Base-by-base conservation (phyloP, 2,113 vertebrate genomes). In the Pluvialis apricaria region DNA sequence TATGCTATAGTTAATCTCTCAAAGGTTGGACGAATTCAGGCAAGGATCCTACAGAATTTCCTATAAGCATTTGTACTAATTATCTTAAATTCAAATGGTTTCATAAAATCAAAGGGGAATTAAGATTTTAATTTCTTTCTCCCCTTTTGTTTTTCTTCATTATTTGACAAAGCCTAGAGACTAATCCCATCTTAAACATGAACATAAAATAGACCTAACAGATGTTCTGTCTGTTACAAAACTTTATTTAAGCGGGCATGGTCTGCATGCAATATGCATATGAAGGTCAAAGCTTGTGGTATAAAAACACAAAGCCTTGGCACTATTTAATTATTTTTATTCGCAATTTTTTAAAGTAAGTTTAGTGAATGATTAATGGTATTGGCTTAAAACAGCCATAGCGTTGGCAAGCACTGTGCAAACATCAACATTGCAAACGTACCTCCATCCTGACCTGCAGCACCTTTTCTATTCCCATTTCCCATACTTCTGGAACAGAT, bases 121-220 rank as follows among this genome's bases (percentile, higher is more conserved):
- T 92, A 91, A 86, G 49, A 78, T 91, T 96, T 96, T 93, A 95
- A 96, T 97, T 96, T 96, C 71, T 91, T 92, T 85, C 20, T 91
- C 40, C 61, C 45, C n/a, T 91, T 96, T 97, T 92, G 80, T 96
- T 96, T 97, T 95, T 85, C 68, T 92, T 91, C 88, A 60, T 96
- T 96, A 96, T 97, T 97, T 96, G 87, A 91, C 78, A 94, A 97
- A 95, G 86, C 88, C 95, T 95, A 91, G 88, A 95, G 91, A 91
- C 61, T 96, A 97, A 97, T 97, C 95, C 88, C 78, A 94, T 93
- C 60, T 96, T 96, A 95, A 96, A 97, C 83, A 96, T 95, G 95
- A 96, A 97, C 97, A 83, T 97, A 95, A 95, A 97, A 93, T 82
- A 95, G 88, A 80, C 66, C 57, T 94, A 81, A 86, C 94, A 97